These are phyloP conservation scores for Megaceryle torquata DNA, from an alignment of 2,113 vertebrate species.

Conservation along the genomic window DNA sequence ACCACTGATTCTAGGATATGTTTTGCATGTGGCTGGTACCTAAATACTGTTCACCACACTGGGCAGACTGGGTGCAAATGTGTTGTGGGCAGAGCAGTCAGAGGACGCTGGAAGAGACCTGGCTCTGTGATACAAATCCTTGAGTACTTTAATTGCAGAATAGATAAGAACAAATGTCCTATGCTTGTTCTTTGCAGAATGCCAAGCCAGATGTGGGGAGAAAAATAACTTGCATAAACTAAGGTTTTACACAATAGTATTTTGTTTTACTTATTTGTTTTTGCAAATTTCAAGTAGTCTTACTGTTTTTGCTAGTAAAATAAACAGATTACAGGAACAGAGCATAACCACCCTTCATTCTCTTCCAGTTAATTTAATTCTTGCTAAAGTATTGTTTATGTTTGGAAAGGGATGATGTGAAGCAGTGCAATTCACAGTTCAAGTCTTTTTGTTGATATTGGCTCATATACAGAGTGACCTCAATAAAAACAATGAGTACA, in stretches of 20 bases:
- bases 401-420: slow-evolving; percentile 18
- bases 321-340: background rate
- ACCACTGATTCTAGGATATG: background rate
- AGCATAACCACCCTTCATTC: background rate
- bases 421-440: background rate
- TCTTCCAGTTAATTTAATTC: slow-evolving; percentile 9
- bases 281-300: background rate
- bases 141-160: background rate
- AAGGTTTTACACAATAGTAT: background rate
- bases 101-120: background rate
- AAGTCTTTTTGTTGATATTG: background rate
- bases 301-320: background rate
- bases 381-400: background rate
- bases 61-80: accelerated
- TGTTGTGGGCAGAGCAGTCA: background rate
- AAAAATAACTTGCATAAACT: background rate
- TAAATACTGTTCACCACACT: background rate
- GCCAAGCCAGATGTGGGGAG: background rate
- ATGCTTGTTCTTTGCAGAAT: background rate
- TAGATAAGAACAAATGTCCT: background rate
- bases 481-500: background rate
- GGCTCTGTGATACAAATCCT: background rate
- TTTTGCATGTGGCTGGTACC: background rate
- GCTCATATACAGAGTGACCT: background rate
- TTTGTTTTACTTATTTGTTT: background rate